phyloP scores from a whole-genome alignment of 37 sponge, comb jelly and placozoan species.

The Geodia barretti region DNA sequence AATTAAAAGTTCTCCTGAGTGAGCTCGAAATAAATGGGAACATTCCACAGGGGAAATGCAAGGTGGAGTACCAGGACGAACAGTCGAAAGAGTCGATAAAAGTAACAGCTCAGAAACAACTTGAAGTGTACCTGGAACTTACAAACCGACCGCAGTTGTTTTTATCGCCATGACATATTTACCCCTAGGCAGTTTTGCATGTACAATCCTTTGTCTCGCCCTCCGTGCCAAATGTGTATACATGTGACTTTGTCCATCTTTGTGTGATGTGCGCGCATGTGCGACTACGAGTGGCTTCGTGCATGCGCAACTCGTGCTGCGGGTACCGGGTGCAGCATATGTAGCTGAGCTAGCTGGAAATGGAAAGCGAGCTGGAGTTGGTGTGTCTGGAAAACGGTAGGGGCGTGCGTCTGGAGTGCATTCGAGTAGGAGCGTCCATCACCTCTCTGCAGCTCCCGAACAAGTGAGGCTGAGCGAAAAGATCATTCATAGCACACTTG shows the following conservation, averaged over 20 bases:
- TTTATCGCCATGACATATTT: not conserved
- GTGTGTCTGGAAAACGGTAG: no score
- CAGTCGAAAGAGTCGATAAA: not conserved
- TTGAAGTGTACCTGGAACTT: constrained; percentile 10
- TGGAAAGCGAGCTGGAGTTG: no score
- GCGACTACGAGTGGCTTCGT: no score
- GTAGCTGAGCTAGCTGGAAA: no score
- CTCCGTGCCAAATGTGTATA: no score
- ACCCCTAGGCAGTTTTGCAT: no score
- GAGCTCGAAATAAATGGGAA: constrained; percentile 40
- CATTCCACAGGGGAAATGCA: constrained; percentile 10
- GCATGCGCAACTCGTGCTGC: no score
- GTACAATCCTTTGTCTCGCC: no score
- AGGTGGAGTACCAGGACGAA: constrained; percentile 9
- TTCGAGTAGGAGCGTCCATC: constrained; percentile 64
- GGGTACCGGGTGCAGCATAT: no score
- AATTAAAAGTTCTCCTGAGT: constrained; percentile 33
- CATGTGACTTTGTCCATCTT: no score
- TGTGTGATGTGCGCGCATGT: no score
- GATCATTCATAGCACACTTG: not conserved
- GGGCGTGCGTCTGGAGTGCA: constrained; percentile 24
- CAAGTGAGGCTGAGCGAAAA: constrained; percentile 20
- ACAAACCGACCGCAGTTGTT: not conserved
- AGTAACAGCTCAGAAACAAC: constrained; percentile 19
- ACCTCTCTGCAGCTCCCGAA: constrained; percentile 44